Base-by-base conservation (phyloP, 2,888 invertebrate genomes). In the Willowsia nigromaculata region DNA sequence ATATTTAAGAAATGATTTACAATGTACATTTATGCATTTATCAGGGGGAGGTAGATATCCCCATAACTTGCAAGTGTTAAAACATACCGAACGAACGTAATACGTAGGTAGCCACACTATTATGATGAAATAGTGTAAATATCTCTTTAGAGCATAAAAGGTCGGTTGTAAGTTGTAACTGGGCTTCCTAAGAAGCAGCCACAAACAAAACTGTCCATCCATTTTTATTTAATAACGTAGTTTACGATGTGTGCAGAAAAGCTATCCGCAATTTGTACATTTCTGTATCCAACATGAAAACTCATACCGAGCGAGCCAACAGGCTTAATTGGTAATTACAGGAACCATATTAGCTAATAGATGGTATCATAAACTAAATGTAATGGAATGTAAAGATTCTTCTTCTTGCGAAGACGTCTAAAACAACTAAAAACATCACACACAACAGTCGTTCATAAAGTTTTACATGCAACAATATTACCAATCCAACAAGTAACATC, bases 341-440 rank as follows among this genome's bases (percentile, higher is more conserved):
- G 53, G 86, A 86, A 86, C 86, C 62, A 86, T 86, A 86, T 86
- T 86, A 86, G 86, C 80, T 78, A 86, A 86, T 86, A 59, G 86
- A 65, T 86, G 68, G 59, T 71, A 84, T 74, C 85, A 85, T 85
- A 85, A 85, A 85, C 76, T 40, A 85, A 76, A 85, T 18, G 76
- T 76, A 85, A 85, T 85, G 76, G 85, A 76, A 85, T 76, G 71
- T 84, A 74, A 74, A 56, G 74, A 76, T 56, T 71, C 68, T 30
- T 53, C n/a, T 68, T 1, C 27, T 30, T 37, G 27, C 33, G 27
- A n/a, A 7, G 27, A 71, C 47, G 47, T 27, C 43, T n/a, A 25
- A 27, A 6, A 25, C 33, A 43, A 37, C 74, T 18, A 74, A 6
- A 74, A 22, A 43, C 37, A 62, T n/a, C n/a, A n/a, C n/a, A n/a